Evolutionary conservation across 2,797 vertebrate genomes (phyloP).

Genomic region (Rhinogobio ventralis): DNA sequence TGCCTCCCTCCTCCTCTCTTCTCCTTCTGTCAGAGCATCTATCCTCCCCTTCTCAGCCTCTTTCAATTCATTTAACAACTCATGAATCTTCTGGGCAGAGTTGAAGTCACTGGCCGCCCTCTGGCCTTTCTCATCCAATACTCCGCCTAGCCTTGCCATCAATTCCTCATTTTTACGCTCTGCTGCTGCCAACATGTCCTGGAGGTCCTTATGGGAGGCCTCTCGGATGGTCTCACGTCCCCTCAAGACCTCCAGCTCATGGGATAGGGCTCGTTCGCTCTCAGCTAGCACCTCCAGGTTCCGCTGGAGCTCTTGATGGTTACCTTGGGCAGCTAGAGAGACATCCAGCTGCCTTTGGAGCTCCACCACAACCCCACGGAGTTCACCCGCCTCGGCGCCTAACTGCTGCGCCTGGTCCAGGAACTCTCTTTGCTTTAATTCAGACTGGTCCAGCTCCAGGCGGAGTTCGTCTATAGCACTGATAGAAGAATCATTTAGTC

Average conservation of each 20-base stretch:
- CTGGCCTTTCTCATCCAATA: constrained; percentile 77
- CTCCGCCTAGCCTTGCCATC: constrained; percentile 72
- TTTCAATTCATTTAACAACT: constrained; percentile 83
- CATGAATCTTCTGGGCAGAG: constrained; percentile 80
- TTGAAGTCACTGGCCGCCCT: constrained; percentile 74
- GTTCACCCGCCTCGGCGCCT: constrained; percentile 83
- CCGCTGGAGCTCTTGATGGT: constrained; percentile 76
- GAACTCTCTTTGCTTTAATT: constrained; percentile 86
- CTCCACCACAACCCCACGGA: constrained; percentile 76
- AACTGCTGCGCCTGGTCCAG: constrained; percentile 83
- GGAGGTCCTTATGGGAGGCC: constrained; percentile 70
- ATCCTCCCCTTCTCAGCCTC: constrained; percentile 80
- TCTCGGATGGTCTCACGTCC: constrained; percentile 68
- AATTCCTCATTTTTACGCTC: constrained; percentile 81
- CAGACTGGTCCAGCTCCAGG: constrained; percentile 91
- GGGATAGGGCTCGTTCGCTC: constrained; percentile 71
- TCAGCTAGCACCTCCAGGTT: constrained; percentile 66
- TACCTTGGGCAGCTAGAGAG: constrained; percentile 77
- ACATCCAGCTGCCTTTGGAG: constrained; percentile 86
- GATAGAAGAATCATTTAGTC: constrained; percentile 67
- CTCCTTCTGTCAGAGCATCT: constrained; percentile 72
- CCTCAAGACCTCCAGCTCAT: constrained; percentile 78
- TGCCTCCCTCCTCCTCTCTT: constrained; percentile 73
- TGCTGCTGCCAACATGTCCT: constrained; percentile 70
- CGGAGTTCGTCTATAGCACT: constrained; percentile 88